Conservation (phyloP, 2,888 invertebrate genomes). For the Gymnocheta viridis region DNA sequence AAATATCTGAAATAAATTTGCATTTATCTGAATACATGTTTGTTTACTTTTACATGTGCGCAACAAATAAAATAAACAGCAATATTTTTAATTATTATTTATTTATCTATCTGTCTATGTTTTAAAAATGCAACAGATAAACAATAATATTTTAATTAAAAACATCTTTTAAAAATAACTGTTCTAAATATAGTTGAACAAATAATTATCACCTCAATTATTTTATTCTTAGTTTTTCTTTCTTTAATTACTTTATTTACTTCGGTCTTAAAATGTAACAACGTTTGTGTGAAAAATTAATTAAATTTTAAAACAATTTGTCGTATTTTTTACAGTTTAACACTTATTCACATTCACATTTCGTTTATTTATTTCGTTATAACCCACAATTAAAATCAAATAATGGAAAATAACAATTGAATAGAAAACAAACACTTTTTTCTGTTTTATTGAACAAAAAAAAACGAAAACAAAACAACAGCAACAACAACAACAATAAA, state of each 20-base stretch:
- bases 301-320: constrained; percentile 5
- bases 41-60: constrained; percentile 12
- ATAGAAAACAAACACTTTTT: constrained; percentile 7
- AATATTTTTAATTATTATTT: constrained; percentile 15
- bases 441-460: constrained; percentile 2
- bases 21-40: background rate
- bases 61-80: constrained; percentile 3
- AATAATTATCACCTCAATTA: constrained; percentile 22
- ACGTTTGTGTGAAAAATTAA: constrained; percentile 11
- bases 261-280: constrained; percentile 6
- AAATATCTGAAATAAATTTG: background rate
- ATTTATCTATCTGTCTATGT: background rate
- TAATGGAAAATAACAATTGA: constrained; percentile 38
- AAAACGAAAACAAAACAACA: no score
- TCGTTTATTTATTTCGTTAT: constrained; percentile 24
- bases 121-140: constrained; percentile 29
- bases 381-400: constrained; percentile 43
- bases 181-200: constrained; percentile 42
- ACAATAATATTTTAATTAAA: constrained; percentile 7
- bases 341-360: constrained; percentile 5
- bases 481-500: no score
- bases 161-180: constrained; percentile 36
- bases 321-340: constrained; percentile 1
- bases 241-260: constrained; percentile 29
- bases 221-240: background rate